These are phyloP conservation scores for Tanytarsus gracilentus DNA, from an alignment of 2,888 invertebrate genomes.

Conservation along the genomic window DNA sequence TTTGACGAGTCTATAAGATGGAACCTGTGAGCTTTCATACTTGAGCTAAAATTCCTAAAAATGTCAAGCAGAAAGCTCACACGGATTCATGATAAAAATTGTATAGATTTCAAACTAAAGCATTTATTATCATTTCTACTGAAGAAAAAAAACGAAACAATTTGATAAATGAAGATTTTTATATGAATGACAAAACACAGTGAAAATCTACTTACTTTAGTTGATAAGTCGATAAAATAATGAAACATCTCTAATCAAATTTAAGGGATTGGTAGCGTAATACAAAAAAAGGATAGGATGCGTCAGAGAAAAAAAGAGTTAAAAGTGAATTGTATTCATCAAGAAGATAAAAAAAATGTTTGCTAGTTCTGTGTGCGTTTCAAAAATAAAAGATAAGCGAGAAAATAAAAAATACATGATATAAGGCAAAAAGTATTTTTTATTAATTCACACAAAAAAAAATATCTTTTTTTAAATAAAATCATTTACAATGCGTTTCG, in stretches of 20 bases:
- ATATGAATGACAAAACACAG: slow-evolving; percentile 1
- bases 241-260: slow-evolving; percentile 10
- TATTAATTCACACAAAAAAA: not conserved
- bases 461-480: too few species aligned
- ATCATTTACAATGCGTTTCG: too few species aligned
- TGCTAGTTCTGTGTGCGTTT: slow-evolving; percentile 28
- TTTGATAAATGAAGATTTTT: slow-evolving; percentile 20
- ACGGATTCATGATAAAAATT: slow-evolving; percentile 8
- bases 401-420: not conserved
- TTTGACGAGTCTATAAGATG: too few species aligned
- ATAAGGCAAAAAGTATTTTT: slow-evolving; percentile 5
- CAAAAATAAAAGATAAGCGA: not conserved
- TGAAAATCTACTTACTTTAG: slow-evolving; percentile 12
- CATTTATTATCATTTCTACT: slow-evolving; percentile 24
- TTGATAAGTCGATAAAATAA: not conserved
- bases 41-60: too few species aligned
- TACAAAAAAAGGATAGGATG: too few species aligned
- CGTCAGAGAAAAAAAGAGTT: too few species aligned
- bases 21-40: too few species aligned
- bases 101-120: slow-evolving; percentile 4
- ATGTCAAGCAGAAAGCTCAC: too few species aligned
- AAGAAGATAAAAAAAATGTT: not conserved
- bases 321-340: too few species aligned
- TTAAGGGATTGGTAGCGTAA: not conserved
- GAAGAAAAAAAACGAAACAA: not conserved